Base-by-base conservation (phyloP, 2,797 vertebrate species). In the Coendou prehensilis region DNA sequence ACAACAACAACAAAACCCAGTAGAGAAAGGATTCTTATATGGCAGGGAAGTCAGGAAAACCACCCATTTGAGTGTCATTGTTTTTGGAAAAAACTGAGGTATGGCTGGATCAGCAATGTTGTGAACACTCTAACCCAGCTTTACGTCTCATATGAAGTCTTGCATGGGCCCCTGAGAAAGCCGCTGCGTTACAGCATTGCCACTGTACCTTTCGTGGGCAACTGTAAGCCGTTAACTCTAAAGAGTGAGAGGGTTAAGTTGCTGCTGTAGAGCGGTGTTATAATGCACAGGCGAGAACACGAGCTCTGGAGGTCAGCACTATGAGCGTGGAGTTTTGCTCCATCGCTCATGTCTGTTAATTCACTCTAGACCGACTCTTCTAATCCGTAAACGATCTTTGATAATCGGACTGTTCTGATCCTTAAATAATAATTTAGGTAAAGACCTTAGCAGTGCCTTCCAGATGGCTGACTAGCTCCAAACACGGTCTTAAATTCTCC, bases 251-350 rank as follows among this genome's bases (percentile, higher is more conserved):
- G 41, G 69, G 71, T 8, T 79, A 61, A 11, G 20, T 52, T 80
- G 71, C 23, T 11, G 33, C 1, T 64, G 1, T 9, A 64, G 23
- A 63, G 10, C 2, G 22, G 37, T 0, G 4, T 14, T 23, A 1
- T 1, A 9, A 2, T 9, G 1, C 3, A 5, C 9, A 26, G 26
- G 28, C 22, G 56, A 20, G 26, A 59, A 9, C 4, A 4, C 1
- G 5, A 14, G 4, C 28, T 37, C 45, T 22, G 15, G 47, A 59
- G 20, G 14, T 22, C 30, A 15, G 6, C 17, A 37, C 28, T 10
- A 3, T 2, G 69, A 67, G 54, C 20, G 3, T 22, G 75, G 18
- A 10, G 30, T n/a, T 23, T 15, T 47, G 10, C 85, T 22, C 11
- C 1, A 3, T 54, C 30, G 3, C 11, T 26, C 82, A 17, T 6